Evolutionary conservation across 2,888 invertebrate genomes (phyloP), one percentile per base, ranked within the genome.

Genomic region (Hydrotaea diabolus): DNA sequence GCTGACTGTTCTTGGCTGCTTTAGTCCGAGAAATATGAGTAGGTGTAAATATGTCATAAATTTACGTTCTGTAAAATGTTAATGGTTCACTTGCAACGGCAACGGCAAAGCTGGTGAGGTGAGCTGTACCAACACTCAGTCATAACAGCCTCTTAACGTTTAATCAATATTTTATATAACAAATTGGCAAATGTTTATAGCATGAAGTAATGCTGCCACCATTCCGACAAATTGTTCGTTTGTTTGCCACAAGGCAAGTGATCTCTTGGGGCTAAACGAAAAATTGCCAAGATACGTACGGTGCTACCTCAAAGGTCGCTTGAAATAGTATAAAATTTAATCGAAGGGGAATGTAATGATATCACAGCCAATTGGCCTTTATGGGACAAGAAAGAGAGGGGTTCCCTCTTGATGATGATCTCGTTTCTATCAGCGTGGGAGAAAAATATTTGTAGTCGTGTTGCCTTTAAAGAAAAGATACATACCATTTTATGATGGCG

Each of bases 1-100:
- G 59, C 15, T 26, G n/a, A n/a, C n/a, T n/a, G n/a, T n/a, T n/a
- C n/a, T n/a, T 0, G 59, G 15, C 59, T 15, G 23, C 19, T 0
- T 17, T n/a, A n/a, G 21, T 13, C 66, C 13, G 39, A 39, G 46
- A 69, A 46, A 69, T 43, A 46, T 46, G 69, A 39, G 69, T 69
- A 46, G 69, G 69, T 23, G 69, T 46, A 69, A 69, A 69, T 69
- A 43, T 69, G 69, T 69, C 69, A 69, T 69, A 69, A 69, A 69
- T 69, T 69, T 69, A 69, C 21, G 21, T 43, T 69, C 46, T 66
- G 11, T 69, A 46, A 46, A 66, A 69, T 69, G 69, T 69, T 46
- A 46, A 46, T 69, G 43, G 69, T 46, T 49, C 49, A 49, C 39
- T 39, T n/a, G 49, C 15, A 4, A 11, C 13, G 4, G 13, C 43